Evolutionary conservation across 1,140 invertebrate genomes (phyloP), one percentile per base, ranked within the genome.

Genomic region (Himalopsyche phryganea): DNA sequence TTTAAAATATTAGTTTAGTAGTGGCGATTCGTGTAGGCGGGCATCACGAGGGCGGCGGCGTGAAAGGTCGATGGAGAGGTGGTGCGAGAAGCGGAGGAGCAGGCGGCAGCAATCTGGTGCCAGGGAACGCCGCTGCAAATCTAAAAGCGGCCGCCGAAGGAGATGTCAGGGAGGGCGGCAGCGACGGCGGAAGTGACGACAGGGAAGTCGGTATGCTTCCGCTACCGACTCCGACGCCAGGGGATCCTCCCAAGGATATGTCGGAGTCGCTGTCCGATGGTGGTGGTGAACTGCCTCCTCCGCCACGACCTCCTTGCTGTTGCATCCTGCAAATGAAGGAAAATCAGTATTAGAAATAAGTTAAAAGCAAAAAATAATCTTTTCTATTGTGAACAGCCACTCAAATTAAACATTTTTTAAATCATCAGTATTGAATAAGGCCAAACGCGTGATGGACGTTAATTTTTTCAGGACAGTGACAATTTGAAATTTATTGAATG

Each of bases 1-100:
- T 28, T 28, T 28, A 28, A 28, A 28, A 28, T 28, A 28, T 28
- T 28, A 5, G 23, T 28, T 28, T 28, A 9, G 3, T 9, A 28
- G 23, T 28, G 23, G 32, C 33, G 32, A 15, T 35, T 52, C 17
- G 33, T n/a, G 18, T 40, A 23, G 58, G n/a, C 14, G 51, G 9
- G 20, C 52, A 64, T 64, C 61, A 64, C 48, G 61, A 64, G 36
- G 61, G 61, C 52, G 61, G 61, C 47, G 61, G 61, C 58, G 61
- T 60, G 58, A 64, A 64, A 41, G 61, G 61, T 13, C 61, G 57
- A 44, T 64, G 61, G 20, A 64, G 53, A 19, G 61, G 51, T 44
- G 61, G 57, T 3, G 42, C 45, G 3, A 23, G 47, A 13, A 51
- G 58, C 19, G 47, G 47, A 13, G 58, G 58, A 13, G 61, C 50